Percentiles rank a stretch among this genome's conserved stretches.
phyloP scores from a whole-genome alignment of 2,888 invertebrate species.

The Apodemia duryi region DNA sequence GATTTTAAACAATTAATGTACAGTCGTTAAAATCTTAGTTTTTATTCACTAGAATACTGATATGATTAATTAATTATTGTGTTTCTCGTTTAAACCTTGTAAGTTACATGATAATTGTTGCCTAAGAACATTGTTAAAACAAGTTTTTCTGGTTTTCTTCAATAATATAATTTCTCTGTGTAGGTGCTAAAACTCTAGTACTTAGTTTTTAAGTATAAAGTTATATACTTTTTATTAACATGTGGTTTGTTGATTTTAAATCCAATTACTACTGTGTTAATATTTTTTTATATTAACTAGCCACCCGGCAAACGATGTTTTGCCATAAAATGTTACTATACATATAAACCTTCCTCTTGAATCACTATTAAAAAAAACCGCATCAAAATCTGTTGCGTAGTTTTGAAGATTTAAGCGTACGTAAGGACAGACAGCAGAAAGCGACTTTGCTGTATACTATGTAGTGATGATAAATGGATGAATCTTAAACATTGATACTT shows the following conservation, averaged over 20 bases:
- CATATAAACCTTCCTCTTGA: no score
- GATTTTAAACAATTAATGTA: conserved; percentile 39
- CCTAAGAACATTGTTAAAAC: neutral
- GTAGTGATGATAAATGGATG: no score
- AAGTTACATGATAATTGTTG: neutral
- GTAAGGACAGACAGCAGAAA: no score
- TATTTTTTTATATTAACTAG: no score
- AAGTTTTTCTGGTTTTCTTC: neutral
- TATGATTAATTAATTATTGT: neutral
- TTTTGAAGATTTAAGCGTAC: no score
- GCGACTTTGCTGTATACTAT: no score
- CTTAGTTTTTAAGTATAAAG: neutral
- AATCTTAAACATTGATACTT: no score
- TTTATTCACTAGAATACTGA: conserved; percentile 45
- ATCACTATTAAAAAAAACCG: no score
- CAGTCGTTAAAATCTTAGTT: conserved; percentile 36
- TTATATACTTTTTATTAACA: neutral
- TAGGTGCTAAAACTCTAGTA: neutral
- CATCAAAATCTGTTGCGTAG: no score
- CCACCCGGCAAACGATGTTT: no score
- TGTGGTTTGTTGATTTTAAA: neutral
- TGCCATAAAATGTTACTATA: no score
- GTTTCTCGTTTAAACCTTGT: neutral
- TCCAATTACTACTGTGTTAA: neutral
- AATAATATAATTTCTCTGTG: neutral